phyloP scores from a whole-genome alignment of 2,113 vertebrate species.

The Thomomys bottae region DNA sequence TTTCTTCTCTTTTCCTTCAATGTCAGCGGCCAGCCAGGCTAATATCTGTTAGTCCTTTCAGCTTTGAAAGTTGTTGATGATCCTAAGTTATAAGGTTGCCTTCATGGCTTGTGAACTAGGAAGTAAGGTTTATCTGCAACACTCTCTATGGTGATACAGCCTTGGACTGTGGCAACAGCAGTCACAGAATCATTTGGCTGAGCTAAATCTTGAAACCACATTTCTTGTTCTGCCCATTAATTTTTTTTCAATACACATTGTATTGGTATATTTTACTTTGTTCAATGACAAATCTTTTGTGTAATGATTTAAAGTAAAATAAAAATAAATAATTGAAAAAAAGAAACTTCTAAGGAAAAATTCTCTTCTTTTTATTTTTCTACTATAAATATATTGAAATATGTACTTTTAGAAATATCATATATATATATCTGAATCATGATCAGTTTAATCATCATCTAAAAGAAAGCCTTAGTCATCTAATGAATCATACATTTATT shows the following conservation, averaged over 20 bases:
- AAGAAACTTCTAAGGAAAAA: too few relatives aligned
- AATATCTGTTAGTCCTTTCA: background rate
- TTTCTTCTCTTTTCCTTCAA: constrained; percentile 12
- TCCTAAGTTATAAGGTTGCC: background rate
- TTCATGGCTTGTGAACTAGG: background rate
- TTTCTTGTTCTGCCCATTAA: background rate
- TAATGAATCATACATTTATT: background rate
- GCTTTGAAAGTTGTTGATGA: background rate
- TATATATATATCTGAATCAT: too few relatives aligned
- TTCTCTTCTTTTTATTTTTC: background rate
- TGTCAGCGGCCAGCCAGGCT: background rate
- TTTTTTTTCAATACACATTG: too few relatives aligned
- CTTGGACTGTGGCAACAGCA: background rate
- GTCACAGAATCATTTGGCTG: background rate
- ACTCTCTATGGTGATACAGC: background rate
- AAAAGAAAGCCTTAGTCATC: background rate
- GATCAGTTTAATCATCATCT: background rate
- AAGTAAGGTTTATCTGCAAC: background rate
- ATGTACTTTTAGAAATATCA: background rate
- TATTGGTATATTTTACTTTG: too few relatives aligned
- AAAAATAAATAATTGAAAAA: too few relatives aligned
- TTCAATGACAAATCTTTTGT: too few relatives aligned
- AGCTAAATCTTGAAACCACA: background rate
- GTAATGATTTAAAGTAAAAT: too few relatives aligned
- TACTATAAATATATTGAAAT: background rate